Percentiles rank a stretch among this genome's conserved stretches.
phyloP scores from a whole-genome alignment of 2,888 invertebrate species.

The Athripsodes cinereus region DNA sequence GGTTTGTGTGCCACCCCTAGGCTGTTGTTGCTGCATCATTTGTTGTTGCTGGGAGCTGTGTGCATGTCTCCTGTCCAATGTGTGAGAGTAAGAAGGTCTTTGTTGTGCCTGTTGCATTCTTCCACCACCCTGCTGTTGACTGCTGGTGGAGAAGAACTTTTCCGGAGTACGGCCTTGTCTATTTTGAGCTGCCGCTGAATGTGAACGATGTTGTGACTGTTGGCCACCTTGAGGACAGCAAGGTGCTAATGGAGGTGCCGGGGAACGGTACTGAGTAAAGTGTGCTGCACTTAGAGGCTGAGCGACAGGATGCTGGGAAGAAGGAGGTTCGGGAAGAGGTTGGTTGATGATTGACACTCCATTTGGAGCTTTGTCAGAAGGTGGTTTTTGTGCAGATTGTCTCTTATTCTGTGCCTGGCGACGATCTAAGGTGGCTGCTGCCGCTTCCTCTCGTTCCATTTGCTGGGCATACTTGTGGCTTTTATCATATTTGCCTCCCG shows the following conservation, averaged over 20 bases:
- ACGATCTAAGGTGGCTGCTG: slow-evolving; percentile 18
- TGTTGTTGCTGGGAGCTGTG: slow-evolving; percentile 9
- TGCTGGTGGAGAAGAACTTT: slow-evolving; percentile 29
- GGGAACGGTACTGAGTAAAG: slow-evolving; percentile 56
- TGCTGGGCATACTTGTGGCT: slow-evolving; percentile 27
- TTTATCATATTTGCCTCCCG: slow-evolving; percentile 29
- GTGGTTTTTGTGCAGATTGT: slow-evolving; percentile 23
- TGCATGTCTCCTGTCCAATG: slow-evolving; percentile 21
- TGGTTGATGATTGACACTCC: slow-evolving; percentile 40
- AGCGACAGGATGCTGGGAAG: slow-evolving; percentile 33
- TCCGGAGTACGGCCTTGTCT: slow-evolving; percentile 27
- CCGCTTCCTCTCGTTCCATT: slow-evolving; percentile 26
- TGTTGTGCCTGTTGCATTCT: slow-evolving; percentile 3
- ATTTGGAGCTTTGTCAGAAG: slow-evolving; percentile 26
- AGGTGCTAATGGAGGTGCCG: slow-evolving; percentile 26
- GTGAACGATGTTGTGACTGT: slow-evolving; percentile 14
- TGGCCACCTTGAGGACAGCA: slow-evolving; percentile 28
- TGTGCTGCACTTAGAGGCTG: slow-evolving; percentile 39
- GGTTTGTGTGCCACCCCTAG: slow-evolving; percentile 15
- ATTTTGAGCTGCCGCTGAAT: slow-evolving; percentile 24
- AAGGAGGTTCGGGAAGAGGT: slow-evolving; percentile 41
- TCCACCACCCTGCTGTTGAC: slow-evolving; percentile 24
- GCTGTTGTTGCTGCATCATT: slow-evolving; percentile 4
- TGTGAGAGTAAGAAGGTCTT: slow-evolving; percentile 21
- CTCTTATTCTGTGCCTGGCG: slow-evolving; percentile 28